Evolutionary conservation across 2,797 vertebrate genomes (phyloP).

Genomic region (Hydrophis major): DNA sequence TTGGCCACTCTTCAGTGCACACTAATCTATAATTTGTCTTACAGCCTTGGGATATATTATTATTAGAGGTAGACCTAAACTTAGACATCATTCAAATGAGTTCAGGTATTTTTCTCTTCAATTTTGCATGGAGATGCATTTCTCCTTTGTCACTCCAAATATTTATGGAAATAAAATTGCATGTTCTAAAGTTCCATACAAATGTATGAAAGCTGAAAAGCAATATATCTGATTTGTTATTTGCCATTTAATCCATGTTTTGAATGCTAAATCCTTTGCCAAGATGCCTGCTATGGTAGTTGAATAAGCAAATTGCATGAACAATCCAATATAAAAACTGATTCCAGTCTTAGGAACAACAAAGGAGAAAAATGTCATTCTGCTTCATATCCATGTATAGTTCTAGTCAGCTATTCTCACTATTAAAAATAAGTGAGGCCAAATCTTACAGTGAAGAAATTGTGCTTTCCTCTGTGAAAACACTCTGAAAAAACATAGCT

Average conservation of each 20-base stretch:
- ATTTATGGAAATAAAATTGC: neutral
- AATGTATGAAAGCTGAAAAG: neutral
- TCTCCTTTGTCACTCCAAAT: neutral
- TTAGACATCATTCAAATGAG: neutral
- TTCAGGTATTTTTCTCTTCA: rapidly evolving
- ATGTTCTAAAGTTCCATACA: neutral
- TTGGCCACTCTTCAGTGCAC: neutral
- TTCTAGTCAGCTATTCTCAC: slow-evolving; percentile 36
- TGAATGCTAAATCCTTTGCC: slow-evolving; percentile 1
- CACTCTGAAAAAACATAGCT: neutral
- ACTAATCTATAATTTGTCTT: neutral
- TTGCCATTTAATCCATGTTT: slow-evolving; percentile 15
- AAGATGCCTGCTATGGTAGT: neutral
- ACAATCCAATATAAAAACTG: slow-evolving; percentile 19
- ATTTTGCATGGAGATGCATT: neutral
- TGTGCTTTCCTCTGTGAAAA: slow-evolving; percentile 17
- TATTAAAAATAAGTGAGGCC: slow-evolving; percentile 37
- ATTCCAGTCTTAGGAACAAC: slow-evolving; percentile 13
- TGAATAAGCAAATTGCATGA: slow-evolving; percentile 18
- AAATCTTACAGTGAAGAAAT: slow-evolving; percentile 17
- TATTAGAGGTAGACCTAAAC: neutral
- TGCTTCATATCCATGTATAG: slow-evolving; percentile 30
- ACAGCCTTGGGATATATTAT: neutral
- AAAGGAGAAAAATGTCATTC: slow-evolving; percentile 42
- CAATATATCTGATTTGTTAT: neutral